Percentiles rank a stretch among this genome's conserved stretches.
phyloP scores from a whole-genome alignment of 2,113 vertebrate genomes.

The Acanthisitta chloris region DNA sequence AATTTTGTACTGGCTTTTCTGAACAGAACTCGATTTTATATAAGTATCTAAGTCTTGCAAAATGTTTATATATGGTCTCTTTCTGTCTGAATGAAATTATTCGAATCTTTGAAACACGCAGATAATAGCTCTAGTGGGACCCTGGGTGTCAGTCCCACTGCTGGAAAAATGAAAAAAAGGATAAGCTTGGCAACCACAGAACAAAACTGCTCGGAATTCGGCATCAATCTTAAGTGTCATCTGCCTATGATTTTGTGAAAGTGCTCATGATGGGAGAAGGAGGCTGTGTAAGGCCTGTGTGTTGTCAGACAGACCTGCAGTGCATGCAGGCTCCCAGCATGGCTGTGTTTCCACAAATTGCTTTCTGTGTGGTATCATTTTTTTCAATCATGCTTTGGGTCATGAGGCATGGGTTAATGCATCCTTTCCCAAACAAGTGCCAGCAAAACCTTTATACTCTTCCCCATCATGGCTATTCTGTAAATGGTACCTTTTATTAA shows the following conservation, averaged over 20 bases:
- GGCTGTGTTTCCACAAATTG: background rate
- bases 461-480: background rate
- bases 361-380: constrained; percentile 14
- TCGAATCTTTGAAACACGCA: background rate
- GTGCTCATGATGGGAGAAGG: background rate
- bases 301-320: background rate
- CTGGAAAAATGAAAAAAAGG: background rate
- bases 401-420: background rate
- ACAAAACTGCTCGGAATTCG: background rate
- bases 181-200: background rate
- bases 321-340: rapidly evolving
- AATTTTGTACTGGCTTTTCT: background rate
- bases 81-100: background rate
- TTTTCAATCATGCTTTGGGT: constrained; percentile 1
- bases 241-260: background rate
- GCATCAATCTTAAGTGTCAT: background rate
- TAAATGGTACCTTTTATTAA: constrained; percentile 45
- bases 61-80: background rate
- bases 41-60: background rate
- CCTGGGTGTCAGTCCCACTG: too few species aligned
- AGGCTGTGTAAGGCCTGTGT: background rate
- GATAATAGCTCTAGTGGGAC: background rate
- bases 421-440: constrained; percentile 20
- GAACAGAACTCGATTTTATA: background rate
- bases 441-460: constrained; percentile 35